Conservation (phyloP, 2,113 vertebrate genomes). For the Hiodon alosoides region DNA sequence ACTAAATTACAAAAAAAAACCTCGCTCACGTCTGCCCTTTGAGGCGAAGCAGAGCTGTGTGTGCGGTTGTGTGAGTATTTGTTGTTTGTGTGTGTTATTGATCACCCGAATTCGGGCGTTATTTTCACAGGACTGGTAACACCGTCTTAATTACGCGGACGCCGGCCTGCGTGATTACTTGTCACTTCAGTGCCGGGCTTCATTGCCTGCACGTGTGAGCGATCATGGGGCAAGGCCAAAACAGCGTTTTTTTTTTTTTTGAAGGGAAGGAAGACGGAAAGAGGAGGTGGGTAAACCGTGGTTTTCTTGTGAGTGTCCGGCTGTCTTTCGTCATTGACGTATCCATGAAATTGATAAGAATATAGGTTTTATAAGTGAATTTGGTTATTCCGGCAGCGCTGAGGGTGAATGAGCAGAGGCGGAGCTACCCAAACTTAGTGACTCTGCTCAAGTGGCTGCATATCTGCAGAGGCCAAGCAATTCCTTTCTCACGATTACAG, state of each 20-base stretch:
- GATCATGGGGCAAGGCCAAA: conserved; percentile 28
- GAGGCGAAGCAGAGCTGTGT: background rate
- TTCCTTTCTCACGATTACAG: too few species aligned
- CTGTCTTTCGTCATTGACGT: too few species aligned
- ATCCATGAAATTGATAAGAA: too few species aligned
- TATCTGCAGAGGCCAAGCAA: too few species aligned
- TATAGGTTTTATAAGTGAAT: too few species aligned
- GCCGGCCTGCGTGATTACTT: conserved; percentile 55
- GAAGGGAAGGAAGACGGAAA: conserved; percentile 12
- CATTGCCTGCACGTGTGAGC: conserved; percentile 49
- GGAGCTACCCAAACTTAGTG: too few species aligned
- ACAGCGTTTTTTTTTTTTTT: conserved; percentile 42
- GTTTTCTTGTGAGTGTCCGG: too few species aligned
- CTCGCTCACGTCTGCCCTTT: background rate
- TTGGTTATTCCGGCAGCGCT: too few species aligned
- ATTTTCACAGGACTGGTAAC: conserved; percentile 54
- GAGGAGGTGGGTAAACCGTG: too few species aligned
- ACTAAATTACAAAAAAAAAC: too few species aligned
- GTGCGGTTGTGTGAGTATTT: background rate
- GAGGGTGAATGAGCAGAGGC: too few species aligned
- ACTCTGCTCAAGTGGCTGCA: too few species aligned
- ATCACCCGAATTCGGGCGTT: conserved; percentile 60
- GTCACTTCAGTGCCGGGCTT: conserved; percentile 61
- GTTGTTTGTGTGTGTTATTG: conserved; percentile 46
- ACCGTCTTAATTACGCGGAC: conserved; percentile 60